phyloP scores from a whole-genome alignment of 2,888 invertebrate genomes.

The Aphidius colemani region DNA sequence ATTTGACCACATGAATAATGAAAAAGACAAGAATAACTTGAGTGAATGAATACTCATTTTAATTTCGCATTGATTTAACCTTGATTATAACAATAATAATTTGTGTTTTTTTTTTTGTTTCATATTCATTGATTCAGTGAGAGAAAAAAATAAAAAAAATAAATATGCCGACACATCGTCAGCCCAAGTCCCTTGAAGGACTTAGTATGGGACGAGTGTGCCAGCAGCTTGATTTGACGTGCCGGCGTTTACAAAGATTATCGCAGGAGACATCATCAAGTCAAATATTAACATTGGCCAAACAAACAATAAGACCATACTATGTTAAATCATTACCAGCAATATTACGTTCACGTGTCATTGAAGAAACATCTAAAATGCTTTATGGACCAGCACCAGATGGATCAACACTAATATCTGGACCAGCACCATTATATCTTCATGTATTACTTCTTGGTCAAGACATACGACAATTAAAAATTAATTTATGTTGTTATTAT shows the following conservation, averaged over 20 bases:
- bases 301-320: constrained; percentile 55
- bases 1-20: constrained; percentile 11
- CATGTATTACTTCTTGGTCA: constrained; percentile 56
- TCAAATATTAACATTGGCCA: constrained; percentile 53
- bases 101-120: too few relatives aligned
- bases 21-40: constrained; percentile 14
- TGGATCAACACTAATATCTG: constrained; percentile 54
- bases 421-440: constrained; percentile 57
- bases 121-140: background rate
- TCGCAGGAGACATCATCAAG: constrained; percentile 56
- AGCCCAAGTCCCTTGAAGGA: constrained; percentile 55
- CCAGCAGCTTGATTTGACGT: constrained; percentile 56
- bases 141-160: background rate
- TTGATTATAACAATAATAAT: too few relatives aligned
- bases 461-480: constrained; percentile 55
- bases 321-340: constrained; percentile 57
- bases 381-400: constrained; percentile 54
- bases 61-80: constrained; percentile 4
- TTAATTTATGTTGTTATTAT: constrained; percentile 61
- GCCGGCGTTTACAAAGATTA: constrained; percentile 56
- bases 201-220: constrained; percentile 58
- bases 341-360: constrained; percentile 53
- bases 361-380: constrained; percentile 55
- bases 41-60: constrained; percentile 12
- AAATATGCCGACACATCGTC: constrained; percentile 57